These are phyloP conservation scores for Mizuhopecten yessoensis DNA, from an alignment of 1,140 invertebrate species.

Conservation along the genomic window DNA sequence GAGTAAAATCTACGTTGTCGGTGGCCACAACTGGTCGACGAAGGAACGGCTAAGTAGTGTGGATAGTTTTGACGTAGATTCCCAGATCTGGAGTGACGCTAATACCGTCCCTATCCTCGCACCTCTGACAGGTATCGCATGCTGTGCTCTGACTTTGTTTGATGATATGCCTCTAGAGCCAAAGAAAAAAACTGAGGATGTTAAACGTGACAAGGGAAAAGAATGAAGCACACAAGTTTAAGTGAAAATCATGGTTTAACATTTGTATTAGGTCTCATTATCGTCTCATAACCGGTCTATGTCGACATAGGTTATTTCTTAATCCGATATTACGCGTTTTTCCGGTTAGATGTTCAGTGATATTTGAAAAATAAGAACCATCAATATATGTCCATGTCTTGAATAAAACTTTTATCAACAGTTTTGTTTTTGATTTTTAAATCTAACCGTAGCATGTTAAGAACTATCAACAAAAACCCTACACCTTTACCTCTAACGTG, in stretches of 20 bases:
- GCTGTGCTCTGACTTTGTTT: slow-evolving; percentile 54
- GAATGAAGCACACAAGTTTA: neutral
- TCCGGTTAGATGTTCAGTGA: too few species aligned
- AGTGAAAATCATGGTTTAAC: neutral
- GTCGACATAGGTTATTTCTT: too few species aligned
- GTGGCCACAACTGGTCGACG: slow-evolving; percentile 73
- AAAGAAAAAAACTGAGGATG: slow-evolving; percentile 16
- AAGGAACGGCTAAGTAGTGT: slow-evolving; percentile 60
- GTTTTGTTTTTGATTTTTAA: too few species aligned
- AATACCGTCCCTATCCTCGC: slow-evolving; percentile 14
- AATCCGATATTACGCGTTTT: too few species aligned
- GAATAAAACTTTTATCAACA: too few species aligned
- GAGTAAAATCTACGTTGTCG: slow-evolving; percentile 67
- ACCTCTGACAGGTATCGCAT: slow-evolving; percentile 50
- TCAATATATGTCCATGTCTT: too few species aligned
- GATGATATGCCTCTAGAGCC: neutral
- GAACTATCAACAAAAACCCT: too few species aligned
- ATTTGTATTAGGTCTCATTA: too few species aligned
- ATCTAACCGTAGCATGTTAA: too few species aligned
- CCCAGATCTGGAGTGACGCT: slow-evolving; percentile 62
- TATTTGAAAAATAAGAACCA: too few species aligned
- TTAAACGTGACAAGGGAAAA: neutral
- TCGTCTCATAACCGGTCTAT: too few species aligned
- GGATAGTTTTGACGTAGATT: slow-evolving; percentile 65
- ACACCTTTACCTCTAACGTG: too few species aligned